Evolutionary conservation across 2,113 vertebrate genomes (phyloP).

Genomic region (Coptodon bakossiorum): DNA sequence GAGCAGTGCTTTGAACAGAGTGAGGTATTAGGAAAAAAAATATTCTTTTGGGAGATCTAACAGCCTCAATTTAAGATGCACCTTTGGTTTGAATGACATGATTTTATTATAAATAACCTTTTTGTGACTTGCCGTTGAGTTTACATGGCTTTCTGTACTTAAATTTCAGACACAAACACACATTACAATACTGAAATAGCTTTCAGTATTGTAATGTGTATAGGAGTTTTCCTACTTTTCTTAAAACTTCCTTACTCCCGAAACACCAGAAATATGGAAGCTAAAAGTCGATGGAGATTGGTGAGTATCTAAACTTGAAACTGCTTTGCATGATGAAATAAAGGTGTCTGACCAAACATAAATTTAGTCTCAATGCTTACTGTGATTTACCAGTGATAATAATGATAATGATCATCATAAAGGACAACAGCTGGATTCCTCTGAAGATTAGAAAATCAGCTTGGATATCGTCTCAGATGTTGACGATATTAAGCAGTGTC

Average conservation of each 20-base stretch:
- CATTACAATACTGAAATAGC: background rate
- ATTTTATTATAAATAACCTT: background rate
- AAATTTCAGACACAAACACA: background rate
- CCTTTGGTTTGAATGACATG: background rate
- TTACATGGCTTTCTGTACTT: background rate
- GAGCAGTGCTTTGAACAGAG: constrained; percentile 6
- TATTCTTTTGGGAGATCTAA: constrained; percentile 19
- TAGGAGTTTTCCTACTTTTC: background rate
- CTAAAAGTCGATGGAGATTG: background rate
- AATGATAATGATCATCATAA: background rate
- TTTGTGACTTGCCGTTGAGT: accelerated
- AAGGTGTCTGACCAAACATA: background rate
- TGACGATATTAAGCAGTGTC: background rate
- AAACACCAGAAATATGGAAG: background rate
- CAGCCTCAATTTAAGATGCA: background rate
- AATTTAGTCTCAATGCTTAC: background rate
- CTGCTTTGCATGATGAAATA: background rate
- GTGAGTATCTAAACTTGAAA: background rate
- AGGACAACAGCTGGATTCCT: background rate
- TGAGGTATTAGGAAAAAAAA: constrained; percentile 33
- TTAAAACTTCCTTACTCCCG: background rate
- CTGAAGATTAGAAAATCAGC: background rate
- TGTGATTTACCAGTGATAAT: background rate
- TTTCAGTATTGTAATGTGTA: background rate
- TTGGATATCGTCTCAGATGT: background rate